Evolutionary conservation across 2,113 vertebrate species (phyloP).

Genomic region (Mionectes macconnelli): DNA sequence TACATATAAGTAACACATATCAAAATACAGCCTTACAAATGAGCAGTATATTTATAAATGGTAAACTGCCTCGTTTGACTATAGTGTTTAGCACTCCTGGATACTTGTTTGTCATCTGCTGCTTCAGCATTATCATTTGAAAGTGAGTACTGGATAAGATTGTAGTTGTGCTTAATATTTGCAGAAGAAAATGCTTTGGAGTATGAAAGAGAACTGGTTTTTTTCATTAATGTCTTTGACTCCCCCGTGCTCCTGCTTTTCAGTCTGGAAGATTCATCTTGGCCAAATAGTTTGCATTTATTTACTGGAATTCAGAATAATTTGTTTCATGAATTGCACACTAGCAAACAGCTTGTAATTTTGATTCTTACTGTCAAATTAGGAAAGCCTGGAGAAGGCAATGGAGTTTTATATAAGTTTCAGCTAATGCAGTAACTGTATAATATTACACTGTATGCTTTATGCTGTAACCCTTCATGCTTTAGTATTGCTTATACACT

Average conservation of each 20-base stretch:
- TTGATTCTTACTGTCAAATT: not conserved
- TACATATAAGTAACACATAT: not conserved
- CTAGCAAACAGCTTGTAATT: not conserved
- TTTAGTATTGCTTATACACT: not conserved
- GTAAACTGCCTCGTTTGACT: not conserved
- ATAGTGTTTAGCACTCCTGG: not conserved
- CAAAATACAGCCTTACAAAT: not conserved
- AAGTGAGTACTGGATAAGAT: not conserved
- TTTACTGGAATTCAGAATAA: not conserved
- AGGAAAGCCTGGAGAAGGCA: not conserved
- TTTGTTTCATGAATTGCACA: rapidly evolving
- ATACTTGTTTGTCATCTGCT: not conserved
- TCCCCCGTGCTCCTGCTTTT: not conserved
- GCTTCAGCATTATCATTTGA: not conserved
- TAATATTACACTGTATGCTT: not conserved
- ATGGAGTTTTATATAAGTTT: not conserved
- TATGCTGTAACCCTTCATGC: not conserved
- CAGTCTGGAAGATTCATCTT: not conserved
- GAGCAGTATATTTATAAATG: not conserved
- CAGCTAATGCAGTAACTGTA: not conserved
- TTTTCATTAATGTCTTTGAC: not conserved
- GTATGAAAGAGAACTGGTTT: not conserved
- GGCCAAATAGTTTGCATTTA: not conserved
- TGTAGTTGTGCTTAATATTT: not conserved
- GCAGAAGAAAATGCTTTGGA: not conserved